Percentiles rank a stretch among this genome's conserved stretches.
These are phyloP conservation scores for Nemotelus pantherinus DNA, from an alignment of 2,888 invertebrate species.

Conservation along the genomic window DNA sequence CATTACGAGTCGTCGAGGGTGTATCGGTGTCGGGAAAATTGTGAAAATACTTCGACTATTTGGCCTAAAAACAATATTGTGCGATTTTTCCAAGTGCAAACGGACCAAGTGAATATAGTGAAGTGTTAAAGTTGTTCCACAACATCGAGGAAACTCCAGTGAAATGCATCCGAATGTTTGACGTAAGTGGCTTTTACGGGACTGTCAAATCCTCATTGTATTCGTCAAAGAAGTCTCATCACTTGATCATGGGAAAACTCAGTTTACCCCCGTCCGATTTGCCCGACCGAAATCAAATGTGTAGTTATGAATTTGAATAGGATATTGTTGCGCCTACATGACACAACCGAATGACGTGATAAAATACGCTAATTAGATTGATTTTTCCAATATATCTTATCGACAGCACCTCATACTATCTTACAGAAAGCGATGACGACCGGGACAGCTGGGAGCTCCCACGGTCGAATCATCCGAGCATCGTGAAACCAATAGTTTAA, in stretches of 20 bases:
- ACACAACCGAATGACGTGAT: constrained; percentile 25
- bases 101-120: background rate
- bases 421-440: background rate
- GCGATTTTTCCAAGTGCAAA: background rate
- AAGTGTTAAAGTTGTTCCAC: constrained; percentile 3
- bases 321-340: background rate
- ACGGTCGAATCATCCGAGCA: constrained; percentile 10
- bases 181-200: constrained; percentile 37
- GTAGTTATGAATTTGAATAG: background rate
- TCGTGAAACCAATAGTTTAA: no score
- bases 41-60: constrained; percentile 8
- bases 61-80: background rate
- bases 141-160: background rate
- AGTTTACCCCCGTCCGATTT: constrained; percentile 1
- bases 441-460: constrained; percentile 29
- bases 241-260: background rate
- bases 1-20: constrained; percentile 24
- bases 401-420: background rate
- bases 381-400: constrained; percentile 26
- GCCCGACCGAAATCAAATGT: background rate
- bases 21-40: constrained; percentile 10
- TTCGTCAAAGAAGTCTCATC: background rate
- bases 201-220: constrained; percentile 34
- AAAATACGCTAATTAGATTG: constrained; percentile 34
- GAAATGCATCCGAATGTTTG: constrained; percentile 33